phyloP scores from a whole-genome alignment of 2,797 vertebrate genomes.

The Malacoctenus gilli region DNA sequence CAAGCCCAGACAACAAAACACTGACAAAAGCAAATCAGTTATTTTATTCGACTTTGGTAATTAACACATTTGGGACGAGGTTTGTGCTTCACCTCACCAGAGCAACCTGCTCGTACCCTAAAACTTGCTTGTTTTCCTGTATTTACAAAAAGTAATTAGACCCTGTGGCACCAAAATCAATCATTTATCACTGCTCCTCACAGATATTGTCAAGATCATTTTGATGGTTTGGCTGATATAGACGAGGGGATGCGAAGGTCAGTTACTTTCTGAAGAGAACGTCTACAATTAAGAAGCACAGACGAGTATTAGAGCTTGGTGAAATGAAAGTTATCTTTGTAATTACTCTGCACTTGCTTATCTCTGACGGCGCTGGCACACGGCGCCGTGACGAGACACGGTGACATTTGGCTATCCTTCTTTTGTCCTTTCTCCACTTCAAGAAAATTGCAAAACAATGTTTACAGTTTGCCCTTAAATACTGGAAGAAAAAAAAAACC shows the following conservation, averaged over 20 bases:
- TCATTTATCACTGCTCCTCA: slow-evolving; percentile 39
- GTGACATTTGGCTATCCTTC: slow-evolving; percentile 70
- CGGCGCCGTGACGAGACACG: slow-evolving; percentile 62
- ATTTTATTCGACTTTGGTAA: background rate
- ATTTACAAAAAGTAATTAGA: slow-evolving; percentile 43
- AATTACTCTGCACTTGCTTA: slow-evolving; percentile 77
- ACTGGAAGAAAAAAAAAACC: slow-evolving; percentile 11
- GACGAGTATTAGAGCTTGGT: slow-evolving; percentile 61
- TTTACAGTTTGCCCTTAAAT: slow-evolving; percentile 20
- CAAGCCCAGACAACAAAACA: background rate
- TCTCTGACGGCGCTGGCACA: slow-evolving; percentile 68
- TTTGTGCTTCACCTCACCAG: background rate
- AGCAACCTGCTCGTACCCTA: background rate
- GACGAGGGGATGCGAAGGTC: slow-evolving; percentile 60
- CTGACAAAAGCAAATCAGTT: background rate
- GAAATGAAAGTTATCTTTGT: slow-evolving; percentile 77
- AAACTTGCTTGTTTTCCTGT: slow-evolving; percentile 15
- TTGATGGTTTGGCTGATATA: slow-evolving; percentile 65
- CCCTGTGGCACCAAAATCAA: slow-evolving; percentile 39
- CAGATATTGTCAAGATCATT: slow-evolving; percentile 58
- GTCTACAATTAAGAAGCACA: slow-evolving; percentile 66
- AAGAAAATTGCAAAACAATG: slow-evolving; percentile 73
- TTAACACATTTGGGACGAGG: slow-evolving; percentile 9
- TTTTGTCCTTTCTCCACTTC: slow-evolving; percentile 65
- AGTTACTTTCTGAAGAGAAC: slow-evolving; percentile 57